These are phyloP conservation scores for Apodemia duryi DNA, from an alignment of 2,888 invertebrate genomes.

Conservation along the genomic window DNA sequence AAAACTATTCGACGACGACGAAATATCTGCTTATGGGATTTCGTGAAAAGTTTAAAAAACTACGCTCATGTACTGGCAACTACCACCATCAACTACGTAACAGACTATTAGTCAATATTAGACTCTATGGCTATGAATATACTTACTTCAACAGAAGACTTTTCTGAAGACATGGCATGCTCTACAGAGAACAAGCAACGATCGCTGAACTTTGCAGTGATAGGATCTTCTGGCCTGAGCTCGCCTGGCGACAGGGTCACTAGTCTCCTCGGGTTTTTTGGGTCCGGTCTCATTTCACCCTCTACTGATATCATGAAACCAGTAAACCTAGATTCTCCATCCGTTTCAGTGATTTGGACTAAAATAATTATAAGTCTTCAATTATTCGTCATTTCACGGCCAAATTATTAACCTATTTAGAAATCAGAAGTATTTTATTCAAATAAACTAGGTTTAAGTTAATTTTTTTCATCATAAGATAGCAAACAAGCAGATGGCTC, in stretches of 20 bases:
- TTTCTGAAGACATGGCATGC: constrained; percentile 48
- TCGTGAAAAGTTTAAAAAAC: too few species aligned
- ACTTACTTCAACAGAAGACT: constrained; percentile 55
- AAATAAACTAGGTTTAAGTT: too few species aligned
- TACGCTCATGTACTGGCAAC: too few species aligned
- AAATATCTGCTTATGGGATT: too few species aligned
- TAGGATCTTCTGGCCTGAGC: constrained; percentile 45
- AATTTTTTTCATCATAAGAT: too few species aligned
- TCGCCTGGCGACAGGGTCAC: constrained; percentile 53
- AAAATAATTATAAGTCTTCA: constrained; percentile 23
- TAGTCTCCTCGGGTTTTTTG: constrained; percentile 52
- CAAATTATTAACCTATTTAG: too few species aligned
- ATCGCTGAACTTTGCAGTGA: constrained; percentile 57
- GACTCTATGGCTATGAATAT: neutral
- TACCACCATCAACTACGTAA: too few species aligned
- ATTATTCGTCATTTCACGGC: too few species aligned
- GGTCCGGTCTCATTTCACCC: constrained; percentile 56
- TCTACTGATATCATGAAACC: constrained; percentile 67
- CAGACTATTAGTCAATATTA: too few species aligned
- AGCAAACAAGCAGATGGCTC: too few species aligned
- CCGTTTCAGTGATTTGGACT: constrained; percentile 58
- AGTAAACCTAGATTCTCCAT: constrained; percentile 54
- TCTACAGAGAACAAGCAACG: constrained; percentile 63
- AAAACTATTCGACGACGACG: too few species aligned
- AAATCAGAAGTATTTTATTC: too few species aligned